Conservation (phyloP, 64 coral and sea anemone species). For the Pocillopora verrucosa region DNA sequence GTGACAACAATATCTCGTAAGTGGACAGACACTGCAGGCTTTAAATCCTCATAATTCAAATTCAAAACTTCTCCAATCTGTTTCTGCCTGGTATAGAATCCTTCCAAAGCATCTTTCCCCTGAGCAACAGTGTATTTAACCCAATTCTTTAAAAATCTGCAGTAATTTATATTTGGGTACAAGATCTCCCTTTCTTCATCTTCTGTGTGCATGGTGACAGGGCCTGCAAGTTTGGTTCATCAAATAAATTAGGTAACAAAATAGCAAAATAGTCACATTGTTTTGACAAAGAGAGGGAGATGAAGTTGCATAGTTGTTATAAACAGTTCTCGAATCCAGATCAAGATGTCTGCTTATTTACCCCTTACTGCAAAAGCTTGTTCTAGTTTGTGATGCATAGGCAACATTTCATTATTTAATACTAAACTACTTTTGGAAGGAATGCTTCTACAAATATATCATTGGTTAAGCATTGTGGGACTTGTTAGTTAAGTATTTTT, state of each 20-base stretch:
- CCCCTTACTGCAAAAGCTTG: too few relatives aligned
- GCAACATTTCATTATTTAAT: too few relatives aligned
- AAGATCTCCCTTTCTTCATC: conserved; percentile 43
- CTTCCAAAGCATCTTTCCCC: not conserved
- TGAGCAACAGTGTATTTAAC: not conserved
- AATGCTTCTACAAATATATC: too few relatives aligned
- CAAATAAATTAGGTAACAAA: not conserved
- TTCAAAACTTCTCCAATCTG: not conserved
- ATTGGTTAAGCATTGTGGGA: too few relatives aligned
- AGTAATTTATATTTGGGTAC: conserved; percentile 48
- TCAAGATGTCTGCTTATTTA: too few relatives aligned
- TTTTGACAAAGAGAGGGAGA: not conserved
- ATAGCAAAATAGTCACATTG: not conserved
- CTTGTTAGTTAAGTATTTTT: too few relatives aligned
- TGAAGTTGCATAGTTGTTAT: too few relatives aligned
- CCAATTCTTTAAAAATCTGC: conserved; percentile 29
- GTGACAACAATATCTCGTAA: conserved; percentile 9
- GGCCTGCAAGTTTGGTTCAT: conserved; percentile 1
- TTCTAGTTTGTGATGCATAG: too few relatives aligned
- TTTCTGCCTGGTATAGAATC: conserved; percentile 13
- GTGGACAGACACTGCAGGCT: not conserved
- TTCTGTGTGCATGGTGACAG: conserved; percentile 43
- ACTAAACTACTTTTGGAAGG: too few relatives aligned
- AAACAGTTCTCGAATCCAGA: too few relatives aligned
- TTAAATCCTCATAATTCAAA: not conserved